A percentile compares a stretch with the other conserved stretches of the same genome.
Conservation (phyloP, 2,113 vertebrate species). For the Cercopithecus mona region DNA sequence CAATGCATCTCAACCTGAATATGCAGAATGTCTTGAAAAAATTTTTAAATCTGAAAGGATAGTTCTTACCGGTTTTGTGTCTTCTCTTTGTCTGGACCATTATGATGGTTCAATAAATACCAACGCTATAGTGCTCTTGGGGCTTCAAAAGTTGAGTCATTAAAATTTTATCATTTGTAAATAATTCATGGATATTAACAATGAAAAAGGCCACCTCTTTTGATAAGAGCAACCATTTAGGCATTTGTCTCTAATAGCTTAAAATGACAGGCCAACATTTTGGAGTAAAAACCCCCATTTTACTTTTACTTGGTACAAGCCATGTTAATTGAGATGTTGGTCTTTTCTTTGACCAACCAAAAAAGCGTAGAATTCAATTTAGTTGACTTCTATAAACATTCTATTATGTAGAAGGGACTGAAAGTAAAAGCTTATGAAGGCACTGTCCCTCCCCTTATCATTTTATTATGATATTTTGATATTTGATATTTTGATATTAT, state of each 20-base stretch:
- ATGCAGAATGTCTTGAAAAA: not conserved
- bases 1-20: not conserved
- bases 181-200: constrained; percentile 39
- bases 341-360: constrained; percentile 12
- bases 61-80: not conserved
- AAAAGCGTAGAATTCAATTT: not conserved
- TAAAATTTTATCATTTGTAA: constrained; percentile 51
- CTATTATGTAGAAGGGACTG: not conserved
- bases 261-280: constrained; percentile 5
- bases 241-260: not conserved
- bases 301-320: not conserved
- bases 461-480: not conserved
- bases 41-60: not conserved
- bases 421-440: not conserved
- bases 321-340: not conserved
- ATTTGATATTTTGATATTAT: no score
- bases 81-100: not conserved
- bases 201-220: not conserved
- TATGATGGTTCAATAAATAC: not conserved
- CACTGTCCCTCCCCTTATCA: not conserved
- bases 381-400: not conserved
- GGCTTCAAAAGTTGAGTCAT: constrained; percentile 24
- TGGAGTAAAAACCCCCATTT: constrained; percentile 3
- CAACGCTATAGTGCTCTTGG: not conserved
- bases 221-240: not conserved